Conservation (phyloP, 1,140 invertebrate species). For the Drosophila ananassae region DNA sequence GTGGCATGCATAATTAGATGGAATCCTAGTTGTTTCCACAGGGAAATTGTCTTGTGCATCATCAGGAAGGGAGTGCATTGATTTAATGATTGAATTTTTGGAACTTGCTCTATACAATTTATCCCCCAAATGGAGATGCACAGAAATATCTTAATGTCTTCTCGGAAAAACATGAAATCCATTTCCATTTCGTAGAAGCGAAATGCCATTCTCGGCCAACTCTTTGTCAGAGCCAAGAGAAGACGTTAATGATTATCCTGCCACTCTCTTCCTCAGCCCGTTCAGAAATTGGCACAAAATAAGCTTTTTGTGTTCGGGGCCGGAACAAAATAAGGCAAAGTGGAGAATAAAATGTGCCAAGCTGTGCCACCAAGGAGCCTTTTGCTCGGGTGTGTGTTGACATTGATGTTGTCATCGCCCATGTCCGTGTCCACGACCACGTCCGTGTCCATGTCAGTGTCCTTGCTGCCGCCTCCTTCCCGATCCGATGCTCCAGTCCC, state of each 20-base stretch:
- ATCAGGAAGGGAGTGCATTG: slow-evolving; percentile 55
- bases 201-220: slow-evolving; percentile 8
- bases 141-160: neutral
- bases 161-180: neutral
- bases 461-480: neutral
- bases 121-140: neutral
- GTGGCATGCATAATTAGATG: slow-evolving; percentile 75
- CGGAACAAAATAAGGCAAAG: slow-evolving; percentile 13
- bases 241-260: slow-evolving; percentile 46
- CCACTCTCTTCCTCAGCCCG: slow-evolving; percentile 29
- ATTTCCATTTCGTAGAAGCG: slow-evolving; percentile 3
- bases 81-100: slow-evolving; percentile 37
- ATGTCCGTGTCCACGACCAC: slow-evolving; percentile 24
- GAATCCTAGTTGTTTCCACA: slow-evolving; percentile 35
- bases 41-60: slow-evolving; percentile 55
- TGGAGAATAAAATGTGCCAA: slow-evolving; percentile 8
- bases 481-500: neutral
- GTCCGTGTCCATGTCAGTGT: slow-evolving; percentile 18
- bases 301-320: slow-evolving; percentile 53
- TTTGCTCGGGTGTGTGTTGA: slow-evolving; percentile 21
- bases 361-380: slow-evolving; percentile 20
- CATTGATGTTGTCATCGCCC: slow-evolving; percentile 58
- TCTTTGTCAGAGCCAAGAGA: too few species aligned
- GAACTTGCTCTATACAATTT: neutral
- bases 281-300: slow-evolving; percentile 75